Evolutionary conservation across 2,113 vertebrate genomes (phyloP).

Genomic region (Siniperca knerii): DNA sequence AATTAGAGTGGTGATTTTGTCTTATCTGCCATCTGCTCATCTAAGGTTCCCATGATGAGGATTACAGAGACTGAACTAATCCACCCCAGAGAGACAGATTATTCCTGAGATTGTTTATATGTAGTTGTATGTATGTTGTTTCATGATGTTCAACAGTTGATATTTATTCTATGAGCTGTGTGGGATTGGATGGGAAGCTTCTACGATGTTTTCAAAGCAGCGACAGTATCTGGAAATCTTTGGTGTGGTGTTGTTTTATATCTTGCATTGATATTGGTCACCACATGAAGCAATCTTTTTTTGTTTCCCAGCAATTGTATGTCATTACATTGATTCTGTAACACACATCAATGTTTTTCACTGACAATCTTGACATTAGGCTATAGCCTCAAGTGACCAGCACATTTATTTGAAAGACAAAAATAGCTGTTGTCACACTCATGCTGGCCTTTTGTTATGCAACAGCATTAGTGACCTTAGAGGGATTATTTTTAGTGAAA

Average conservation of each 20-base stretch:
- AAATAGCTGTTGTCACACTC: conserved; percentile 7
- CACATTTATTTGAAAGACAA: background rate
- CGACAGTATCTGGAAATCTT: background rate
- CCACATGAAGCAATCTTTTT: background rate
- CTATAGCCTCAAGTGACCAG: background rate
- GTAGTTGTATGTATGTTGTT: conserved; percentile 41
- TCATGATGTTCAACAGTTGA: conserved; percentile 20
- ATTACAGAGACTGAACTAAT: conserved; percentile 78
- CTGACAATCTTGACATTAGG: background rate
- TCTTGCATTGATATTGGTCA: background rate
- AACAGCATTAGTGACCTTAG: conserved; percentile 42
- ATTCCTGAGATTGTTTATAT: conserved; percentile 72
- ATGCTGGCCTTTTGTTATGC: conserved; percentile 38
- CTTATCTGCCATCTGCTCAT: conserved; percentile 81
- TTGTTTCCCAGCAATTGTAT: background rate
- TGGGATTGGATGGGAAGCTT: background rate
- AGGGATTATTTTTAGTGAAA: conserved; percentile 34
- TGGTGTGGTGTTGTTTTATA: background rate
- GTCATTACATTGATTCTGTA: background rate
- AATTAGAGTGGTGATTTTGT: conserved; percentile 73
- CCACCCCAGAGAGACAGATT: conserved; percentile 72
- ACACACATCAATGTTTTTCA: background rate
- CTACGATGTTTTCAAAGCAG: background rate
- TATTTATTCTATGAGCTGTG: conserved; percentile 14
- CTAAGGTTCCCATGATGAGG: conserved; percentile 72